Percentiles rank a stretch among this genome's conserved stretches.
These are phyloP conservation scores for Turritopsis dohrnii DNA, from an alignment of 30 jellyfish, hydroid and myxozoan genomes.

Conservation along the genomic window DNA sequence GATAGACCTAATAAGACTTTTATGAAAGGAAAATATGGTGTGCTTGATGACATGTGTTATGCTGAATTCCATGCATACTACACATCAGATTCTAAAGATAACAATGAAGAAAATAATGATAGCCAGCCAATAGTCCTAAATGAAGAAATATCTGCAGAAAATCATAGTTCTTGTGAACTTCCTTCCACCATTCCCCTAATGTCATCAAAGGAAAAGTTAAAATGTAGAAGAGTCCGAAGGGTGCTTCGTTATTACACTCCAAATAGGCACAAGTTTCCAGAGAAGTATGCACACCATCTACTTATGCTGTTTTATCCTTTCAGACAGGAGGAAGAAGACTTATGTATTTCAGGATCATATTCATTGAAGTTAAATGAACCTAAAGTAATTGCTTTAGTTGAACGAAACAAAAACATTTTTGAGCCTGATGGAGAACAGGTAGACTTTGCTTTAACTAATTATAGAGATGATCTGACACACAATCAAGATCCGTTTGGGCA, in stretches of 20 bases:
- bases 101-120: background rate
- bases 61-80: background rate
- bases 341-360: background rate
- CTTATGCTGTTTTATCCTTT: slow-evolving; percentile 12
- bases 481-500: background rate
- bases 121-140: background rate
- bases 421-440: slow-evolving; percentile 30
- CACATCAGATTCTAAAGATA: background rate
- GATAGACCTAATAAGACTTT: background rate
- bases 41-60: background rate
- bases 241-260: background rate
- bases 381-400: background rate
- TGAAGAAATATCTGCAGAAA: background rate
- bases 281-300: slow-evolving; percentile 25
- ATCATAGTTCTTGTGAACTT: background rate
- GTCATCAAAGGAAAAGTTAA: background rate
- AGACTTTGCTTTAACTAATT: slow-evolving; percentile 16
- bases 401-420: background rate
- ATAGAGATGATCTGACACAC: background rate
- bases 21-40: background rate
- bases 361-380: background rate
- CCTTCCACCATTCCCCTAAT: background rate
- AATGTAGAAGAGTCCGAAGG: background rate
- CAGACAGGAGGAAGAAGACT: slow-evolving; percentile 1
- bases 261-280: background rate